Evolutionary conservation across 2,888 invertebrate species (phyloP).

Genomic region (Hermaeophaga mercurialis): DNA sequence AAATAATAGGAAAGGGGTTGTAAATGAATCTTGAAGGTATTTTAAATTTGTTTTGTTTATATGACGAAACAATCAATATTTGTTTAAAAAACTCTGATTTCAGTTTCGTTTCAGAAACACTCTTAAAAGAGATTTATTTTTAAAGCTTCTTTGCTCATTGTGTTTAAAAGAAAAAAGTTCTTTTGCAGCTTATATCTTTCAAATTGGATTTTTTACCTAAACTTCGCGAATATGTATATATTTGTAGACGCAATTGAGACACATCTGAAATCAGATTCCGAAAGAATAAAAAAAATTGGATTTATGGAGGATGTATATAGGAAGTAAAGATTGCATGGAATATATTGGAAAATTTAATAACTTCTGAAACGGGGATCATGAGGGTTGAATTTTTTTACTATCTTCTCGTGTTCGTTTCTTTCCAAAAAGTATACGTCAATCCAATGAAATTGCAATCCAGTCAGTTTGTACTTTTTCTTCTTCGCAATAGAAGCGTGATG

Average conservation of each 20-base stretch:
- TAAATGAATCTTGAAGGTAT: no score
- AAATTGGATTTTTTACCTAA: not conserved
- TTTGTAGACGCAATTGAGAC: constrained; percentile 18
- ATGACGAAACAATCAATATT: no score
- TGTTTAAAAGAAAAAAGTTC: not conserved
- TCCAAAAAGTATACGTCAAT: constrained; percentile 23
- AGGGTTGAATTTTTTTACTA: constrained; percentile 17
- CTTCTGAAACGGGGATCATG: constrained; percentile 25
- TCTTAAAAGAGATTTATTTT: not conserved
- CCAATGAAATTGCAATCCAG: constrained; percentile 18
- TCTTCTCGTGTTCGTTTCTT: constrained; percentile 20
- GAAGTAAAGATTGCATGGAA: constrained; percentile 21
- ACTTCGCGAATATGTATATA: constrained; percentile 17
- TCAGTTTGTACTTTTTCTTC: constrained; percentile 20
- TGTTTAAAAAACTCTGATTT: no score
- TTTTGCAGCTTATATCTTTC: not conserved
- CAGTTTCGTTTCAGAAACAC: no score
- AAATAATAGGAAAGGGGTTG: no score
- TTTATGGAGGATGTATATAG: constrained; percentile 19
- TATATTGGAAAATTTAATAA: constrained; percentile 28
- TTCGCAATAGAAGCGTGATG: constrained; percentile 1
- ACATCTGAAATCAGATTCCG: constrained; percentile 12
- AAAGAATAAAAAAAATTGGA: constrained; percentile 25
- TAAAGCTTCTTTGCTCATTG: not conserved
- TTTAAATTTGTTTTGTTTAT: no score